Base-by-base conservation (phyloP, 2,797 vertebrate genomes). In the Hozukius guyotensis region DNA sequence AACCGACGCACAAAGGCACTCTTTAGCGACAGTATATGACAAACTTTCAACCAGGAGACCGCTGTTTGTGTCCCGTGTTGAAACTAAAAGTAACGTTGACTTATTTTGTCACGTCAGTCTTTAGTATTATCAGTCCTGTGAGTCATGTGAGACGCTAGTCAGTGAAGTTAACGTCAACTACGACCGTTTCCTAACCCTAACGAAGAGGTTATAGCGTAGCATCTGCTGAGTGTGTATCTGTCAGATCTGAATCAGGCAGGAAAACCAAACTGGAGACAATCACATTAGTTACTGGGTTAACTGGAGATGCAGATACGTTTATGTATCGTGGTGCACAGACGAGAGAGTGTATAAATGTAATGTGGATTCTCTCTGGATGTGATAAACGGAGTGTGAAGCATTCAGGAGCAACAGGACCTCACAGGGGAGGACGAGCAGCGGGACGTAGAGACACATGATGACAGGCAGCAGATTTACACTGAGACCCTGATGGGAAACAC, bases 381-480 rank as follows among this genome's bases (percentile, higher is more conserved):
- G 14, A 64, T 24, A 6, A 72, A 25, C 4, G 1, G 8, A 52
- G 8, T 52, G 20, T 52, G 20, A 52, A 69, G 14, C 20, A 4
- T 27, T 25, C 7, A 46, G 22, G 36, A 55, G 16, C 24, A 60
- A 49, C 62, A 71, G 56, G 66, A 38, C 6, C 8, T 71, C 36
- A 14, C n/a, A n/a, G 18, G 20, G 34, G 12, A 4, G 34, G 12
- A 4, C 42, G 68, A 80, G 29, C 80, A 85, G 84, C 32, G 3
- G 75, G 72, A 62, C 56, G 13, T 14, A 22, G 61, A 66, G 24
- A 24, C 49, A 4, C 2, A 27, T 12, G 61, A 27, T 14, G 61
- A 66, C 84, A 81, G 67, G 62, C 77, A 56, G 75, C 85, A 75
- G 77, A 72, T 72, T 72, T 74, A 74, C 85, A 75, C 57, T 18